phyloP scores from a whole-genome alignment of 1,140 invertebrate species.

The Vanessa atalanta region DNA sequence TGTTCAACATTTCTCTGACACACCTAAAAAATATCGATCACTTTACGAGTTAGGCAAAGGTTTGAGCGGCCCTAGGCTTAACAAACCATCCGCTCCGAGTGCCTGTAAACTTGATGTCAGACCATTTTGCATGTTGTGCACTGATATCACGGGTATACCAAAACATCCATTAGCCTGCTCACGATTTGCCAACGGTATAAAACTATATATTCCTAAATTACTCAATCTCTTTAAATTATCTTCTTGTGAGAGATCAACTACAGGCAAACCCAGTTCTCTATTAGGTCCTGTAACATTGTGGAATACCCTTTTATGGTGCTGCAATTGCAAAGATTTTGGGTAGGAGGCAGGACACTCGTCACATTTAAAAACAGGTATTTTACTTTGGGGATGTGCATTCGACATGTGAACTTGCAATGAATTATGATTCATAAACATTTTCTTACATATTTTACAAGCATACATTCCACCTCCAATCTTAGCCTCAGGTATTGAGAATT shows the following conservation, averaged over 20 bases:
- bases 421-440: slow-evolving; percentile 71
- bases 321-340: slow-evolving; percentile 84
- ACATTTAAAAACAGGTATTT: slow-evolving; percentile 82
- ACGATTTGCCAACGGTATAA: slow-evolving; percentile 86
- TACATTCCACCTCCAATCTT: slow-evolving; percentile 66
- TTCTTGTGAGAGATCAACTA: slow-evolving; percentile 86
- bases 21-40: neutral
- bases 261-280: slow-evolving; percentile 85
- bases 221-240: slow-evolving; percentile 83
- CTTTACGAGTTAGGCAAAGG: slow-evolving; percentile 78
- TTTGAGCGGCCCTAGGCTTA: slow-evolving; percentile 86
- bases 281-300: slow-evolving; percentile 81
- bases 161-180: slow-evolving; percentile 84
- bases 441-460: slow-evolving; percentile 73
- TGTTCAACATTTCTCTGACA: neutral
- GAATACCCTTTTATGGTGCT: slow-evolving; percentile 86
- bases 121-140: slow-evolving; percentile 84
- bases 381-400: slow-evolving; percentile 67
- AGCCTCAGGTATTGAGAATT: slow-evolving; percentile 76
- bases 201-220: slow-evolving; percentile 86
- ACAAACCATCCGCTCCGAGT: slow-evolving; percentile 84
- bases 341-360: slow-evolving; percentile 87
- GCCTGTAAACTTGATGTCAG: slow-evolving; percentile 82
- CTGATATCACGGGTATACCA: slow-evolving; percentile 87
- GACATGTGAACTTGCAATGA: slow-evolving; percentile 70